Percentiles rank a stretch among this genome's conserved stretches.
Conservation (phyloP, 2,888 invertebrate species). For the Apamea epomidion region DNA sequence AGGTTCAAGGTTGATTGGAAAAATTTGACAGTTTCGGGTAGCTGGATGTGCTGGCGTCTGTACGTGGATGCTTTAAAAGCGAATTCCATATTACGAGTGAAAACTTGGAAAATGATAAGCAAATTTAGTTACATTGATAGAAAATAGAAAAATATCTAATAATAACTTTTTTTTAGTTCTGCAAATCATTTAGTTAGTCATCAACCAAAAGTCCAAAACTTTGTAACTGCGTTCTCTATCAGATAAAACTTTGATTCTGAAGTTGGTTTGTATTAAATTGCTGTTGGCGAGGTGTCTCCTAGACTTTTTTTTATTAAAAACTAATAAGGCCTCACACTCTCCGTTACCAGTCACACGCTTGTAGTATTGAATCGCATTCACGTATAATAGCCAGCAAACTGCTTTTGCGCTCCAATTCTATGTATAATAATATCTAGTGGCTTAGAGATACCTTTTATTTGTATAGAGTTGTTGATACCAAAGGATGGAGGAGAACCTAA, state of each 20-base stretch:
- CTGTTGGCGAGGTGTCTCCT: too few relatives aligned
- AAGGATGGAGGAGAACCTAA: neutral
- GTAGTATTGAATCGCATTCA: slow-evolving; percentile 87
- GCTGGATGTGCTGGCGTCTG: too few relatives aligned
- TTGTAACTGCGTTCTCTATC: neutral
- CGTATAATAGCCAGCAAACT: slow-evolving; percentile 87
- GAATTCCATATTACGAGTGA: neutral
- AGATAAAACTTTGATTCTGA: neutral
- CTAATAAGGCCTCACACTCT: slow-evolving; percentile 28
- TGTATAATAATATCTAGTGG: slow-evolving; percentile 78
- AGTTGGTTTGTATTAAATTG: neutral
- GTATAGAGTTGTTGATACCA: slow-evolving; percentile 73
- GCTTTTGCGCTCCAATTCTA: slow-evolving; percentile 81
- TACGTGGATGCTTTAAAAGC: neutral
- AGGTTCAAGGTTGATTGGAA: too few relatives aligned
- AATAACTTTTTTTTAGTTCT: neutral
- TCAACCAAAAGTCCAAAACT: neutral
- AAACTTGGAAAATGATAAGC: neutral
- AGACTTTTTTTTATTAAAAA: slow-evolving; percentile 9
- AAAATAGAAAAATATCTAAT: neutral
- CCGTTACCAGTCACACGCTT: slow-evolving; percentile 65
- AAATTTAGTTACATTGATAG: neutral
- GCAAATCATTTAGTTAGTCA: neutral
- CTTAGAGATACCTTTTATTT: slow-evolving; percentile 77
- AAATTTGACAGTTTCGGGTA: too few relatives aligned